Conservation (phyloP, 2,113 vertebrate species). For the Porphyrio hochstetteri region DNA sequence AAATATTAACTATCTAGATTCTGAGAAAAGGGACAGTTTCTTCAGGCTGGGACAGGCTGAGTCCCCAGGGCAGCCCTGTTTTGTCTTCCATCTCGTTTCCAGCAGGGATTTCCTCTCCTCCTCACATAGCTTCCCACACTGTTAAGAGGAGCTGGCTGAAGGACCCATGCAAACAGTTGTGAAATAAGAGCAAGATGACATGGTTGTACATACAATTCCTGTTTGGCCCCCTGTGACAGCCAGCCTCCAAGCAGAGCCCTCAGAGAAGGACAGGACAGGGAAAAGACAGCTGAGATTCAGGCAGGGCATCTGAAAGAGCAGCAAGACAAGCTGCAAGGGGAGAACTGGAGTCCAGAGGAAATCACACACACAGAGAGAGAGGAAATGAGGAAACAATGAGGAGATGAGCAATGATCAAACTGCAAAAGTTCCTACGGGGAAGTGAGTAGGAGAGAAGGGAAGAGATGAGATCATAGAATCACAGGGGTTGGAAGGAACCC, state of each 20-base stretch:
- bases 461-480: background rate
- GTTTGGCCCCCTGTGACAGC: background rate
- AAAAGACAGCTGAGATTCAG: background rate
- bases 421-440: background rate
- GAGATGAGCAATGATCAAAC: background rate
- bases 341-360: background rate
- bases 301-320: background rate
- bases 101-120: background rate
- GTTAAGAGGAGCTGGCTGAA: background rate
- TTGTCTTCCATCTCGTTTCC: background rate
- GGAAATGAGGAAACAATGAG: background rate
- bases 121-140: background rate
- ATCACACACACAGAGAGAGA: too few relatives aligned
- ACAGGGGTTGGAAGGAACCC: too few relatives aligned
- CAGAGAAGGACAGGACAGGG: background rate
- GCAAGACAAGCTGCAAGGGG: background rate
- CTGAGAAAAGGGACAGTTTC: background rate
- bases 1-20: background rate
- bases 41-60: background rate
- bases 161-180: background rate
- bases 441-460: background rate
- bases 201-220: accelerated
- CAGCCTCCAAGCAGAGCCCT: background rate
- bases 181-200: background rate
- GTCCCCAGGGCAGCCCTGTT: background rate